These are phyloP conservation scores for Yoshiicerus persimilis DNA, from an alignment of 1,140 invertebrate species.

Conservation along the genomic window DNA sequence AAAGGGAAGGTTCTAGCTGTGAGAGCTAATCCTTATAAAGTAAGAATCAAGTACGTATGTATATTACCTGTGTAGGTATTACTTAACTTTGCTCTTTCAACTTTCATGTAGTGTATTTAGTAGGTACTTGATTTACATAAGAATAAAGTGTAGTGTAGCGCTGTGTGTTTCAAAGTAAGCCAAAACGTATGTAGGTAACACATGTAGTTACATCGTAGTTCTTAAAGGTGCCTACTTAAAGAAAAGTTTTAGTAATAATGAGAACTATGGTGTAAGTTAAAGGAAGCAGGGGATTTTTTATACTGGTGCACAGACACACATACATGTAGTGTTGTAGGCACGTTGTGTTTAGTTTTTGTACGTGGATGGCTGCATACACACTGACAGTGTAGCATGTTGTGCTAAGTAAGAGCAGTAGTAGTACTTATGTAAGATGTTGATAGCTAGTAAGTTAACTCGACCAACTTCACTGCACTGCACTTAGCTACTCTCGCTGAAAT, in stretches of 20 bases:
- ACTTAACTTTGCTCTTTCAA: not conserved
- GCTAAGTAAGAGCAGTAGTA: not conserved
- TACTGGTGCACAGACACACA: not conserved
- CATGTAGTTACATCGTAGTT: not conserved
- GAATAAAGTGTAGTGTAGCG: no score
- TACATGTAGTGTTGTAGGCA: not conserved
- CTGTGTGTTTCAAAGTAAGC: no score
- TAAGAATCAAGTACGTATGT: not conserved
- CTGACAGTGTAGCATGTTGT: not conserved
- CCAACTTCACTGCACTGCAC: not conserved
- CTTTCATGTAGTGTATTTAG: not conserved
- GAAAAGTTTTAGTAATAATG: not conserved
- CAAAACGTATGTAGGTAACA: not conserved
- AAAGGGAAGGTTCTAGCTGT: not conserved
- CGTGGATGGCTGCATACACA: not conserved
- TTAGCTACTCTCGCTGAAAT: not conserved
- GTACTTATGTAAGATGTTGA: not conserved
- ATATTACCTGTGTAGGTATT: not conserved
- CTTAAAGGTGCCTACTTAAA: not conserved
- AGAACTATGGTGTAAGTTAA: not conserved
- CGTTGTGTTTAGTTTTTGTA: not conserved
- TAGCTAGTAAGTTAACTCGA: not conserved
- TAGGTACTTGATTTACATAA: not conserved
- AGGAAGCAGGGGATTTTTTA: not conserved
- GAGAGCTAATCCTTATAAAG: not conserved